Percentiles rank a stretch among this genome's conserved stretches.
phyloP scores from a whole-genome alignment of 2,797 vertebrate genomes.

The Cephalopachus bancanus region DNA sequence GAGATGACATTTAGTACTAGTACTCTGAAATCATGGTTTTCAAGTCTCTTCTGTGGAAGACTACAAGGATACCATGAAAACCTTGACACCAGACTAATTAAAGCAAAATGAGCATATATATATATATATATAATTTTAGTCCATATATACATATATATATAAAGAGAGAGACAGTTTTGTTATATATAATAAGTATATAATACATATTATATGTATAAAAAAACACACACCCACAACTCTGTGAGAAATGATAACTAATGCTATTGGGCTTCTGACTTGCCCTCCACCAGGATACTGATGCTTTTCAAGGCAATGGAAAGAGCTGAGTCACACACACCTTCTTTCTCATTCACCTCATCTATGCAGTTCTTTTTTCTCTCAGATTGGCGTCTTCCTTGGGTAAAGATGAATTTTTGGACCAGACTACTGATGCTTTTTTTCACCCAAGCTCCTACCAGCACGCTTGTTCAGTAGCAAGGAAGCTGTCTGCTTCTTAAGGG shows the following conservation, averaged over 20 bases:
- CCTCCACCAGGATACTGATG: neutral
- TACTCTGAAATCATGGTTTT: slow-evolving; percentile 20
- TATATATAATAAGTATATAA: neutral
- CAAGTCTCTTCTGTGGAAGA: slow-evolving; percentile 15
- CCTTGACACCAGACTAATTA: neutral
- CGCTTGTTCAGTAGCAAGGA: neutral
- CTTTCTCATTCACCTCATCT: neutral
- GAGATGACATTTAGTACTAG: neutral
- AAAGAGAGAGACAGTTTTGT: neutral
- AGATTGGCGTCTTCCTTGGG: neutral
- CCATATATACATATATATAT: neutral
- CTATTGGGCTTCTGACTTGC: neutral
- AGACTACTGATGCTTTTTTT: slow-evolving; percentile 15
- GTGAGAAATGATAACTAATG: neutral
- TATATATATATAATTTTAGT: too few species aligned
- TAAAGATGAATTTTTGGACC: neutral
- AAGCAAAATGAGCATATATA: slow-evolving; percentile 29
- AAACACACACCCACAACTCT: neutral
- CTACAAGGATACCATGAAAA: neutral
- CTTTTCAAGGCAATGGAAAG: neutral
- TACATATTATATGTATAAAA: neutral
- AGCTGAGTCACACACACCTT: neutral
- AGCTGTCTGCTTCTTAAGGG: slow-evolving; percentile 11
- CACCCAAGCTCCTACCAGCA: neutral
- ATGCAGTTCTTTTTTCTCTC: neutral